phyloP scores from a whole-genome alignment of 1,140 invertebrate genomes.

The Bacillus rossius region DNA sequence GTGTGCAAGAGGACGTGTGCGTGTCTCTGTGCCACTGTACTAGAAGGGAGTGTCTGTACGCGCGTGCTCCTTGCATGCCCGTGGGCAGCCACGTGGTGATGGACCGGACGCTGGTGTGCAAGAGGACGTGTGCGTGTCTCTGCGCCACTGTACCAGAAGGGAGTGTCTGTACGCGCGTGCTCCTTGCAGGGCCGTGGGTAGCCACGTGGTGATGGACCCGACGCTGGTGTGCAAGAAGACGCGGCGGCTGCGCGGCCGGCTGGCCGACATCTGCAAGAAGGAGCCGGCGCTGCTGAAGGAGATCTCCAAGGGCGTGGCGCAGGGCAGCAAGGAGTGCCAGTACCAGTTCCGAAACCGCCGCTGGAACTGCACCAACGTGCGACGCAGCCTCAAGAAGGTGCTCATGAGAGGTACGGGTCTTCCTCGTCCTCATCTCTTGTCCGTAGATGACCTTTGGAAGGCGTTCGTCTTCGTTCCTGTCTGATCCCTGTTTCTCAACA shows the following conservation, averaged over 20 bases:
- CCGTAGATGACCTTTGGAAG: too few relatives aligned
- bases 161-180: too few relatives aligned
- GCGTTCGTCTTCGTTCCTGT: too few relatives aligned
- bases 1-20: conserved; percentile 81
- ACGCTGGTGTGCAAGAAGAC: conserved; percentile 80
- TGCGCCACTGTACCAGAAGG: too few relatives aligned
- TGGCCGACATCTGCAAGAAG: conserved; percentile 63
- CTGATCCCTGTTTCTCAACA: too few relatives aligned
- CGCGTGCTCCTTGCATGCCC: too few relatives aligned
- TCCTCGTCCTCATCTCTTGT: too few relatives aligned
- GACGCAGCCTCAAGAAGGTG: conserved; percentile 73
- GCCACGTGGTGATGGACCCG: conserved; percentile 82
- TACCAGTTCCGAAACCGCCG: conserved; percentile 74
- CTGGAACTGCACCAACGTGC: conserved; percentile 79
- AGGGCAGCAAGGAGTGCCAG: conserved; percentile 77
- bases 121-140: conserved; percentile 74
- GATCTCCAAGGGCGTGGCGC: conserved; percentile 66
- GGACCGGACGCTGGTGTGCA: conserved; percentile 83
- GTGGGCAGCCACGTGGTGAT: conserved; percentile 77
- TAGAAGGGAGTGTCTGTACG: too few relatives aligned
- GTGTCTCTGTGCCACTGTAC: too few relatives aligned
- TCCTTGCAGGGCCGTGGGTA: conserved; percentile 68
- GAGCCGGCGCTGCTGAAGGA: conserved; percentile 69
- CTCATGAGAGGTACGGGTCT: conserved; percentile 68
- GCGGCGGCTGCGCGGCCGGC: conserved; percentile 60